Percentiles rank a stretch among this genome's conserved stretches.
phyloP scores from a whole-genome alignment of 2,113 vertebrate genomes.

The Arizona elegans region DNA sequence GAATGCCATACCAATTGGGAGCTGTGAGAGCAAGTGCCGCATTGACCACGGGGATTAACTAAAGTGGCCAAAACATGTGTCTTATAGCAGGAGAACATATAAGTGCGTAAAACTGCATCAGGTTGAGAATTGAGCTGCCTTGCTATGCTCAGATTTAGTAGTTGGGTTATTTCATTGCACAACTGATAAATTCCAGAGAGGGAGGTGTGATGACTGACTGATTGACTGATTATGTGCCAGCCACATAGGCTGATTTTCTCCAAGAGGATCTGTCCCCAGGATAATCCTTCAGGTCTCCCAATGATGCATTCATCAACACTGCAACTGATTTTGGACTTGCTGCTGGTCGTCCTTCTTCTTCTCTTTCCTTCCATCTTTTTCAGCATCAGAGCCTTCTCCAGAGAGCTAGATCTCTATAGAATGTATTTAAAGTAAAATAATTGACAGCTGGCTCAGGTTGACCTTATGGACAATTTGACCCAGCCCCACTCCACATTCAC shows the following conservation, averaged over 20 bases:
- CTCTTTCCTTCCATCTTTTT: not conserved
- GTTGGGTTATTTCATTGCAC: not conserved
- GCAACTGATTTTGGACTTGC: not conserved
- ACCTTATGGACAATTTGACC: not conserved
- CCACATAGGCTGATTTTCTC: not conserved
- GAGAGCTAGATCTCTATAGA: not conserved
- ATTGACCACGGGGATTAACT: not conserved
- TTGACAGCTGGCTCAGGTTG: not conserved
- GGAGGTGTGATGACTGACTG: not conserved
- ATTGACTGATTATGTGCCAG: not conserved
- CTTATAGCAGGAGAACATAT: not conserved
- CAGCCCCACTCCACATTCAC: not conserved
- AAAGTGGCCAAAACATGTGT: not conserved
- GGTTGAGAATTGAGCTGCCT: not conserved
- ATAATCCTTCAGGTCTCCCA: not conserved
- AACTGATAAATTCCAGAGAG: not conserved
- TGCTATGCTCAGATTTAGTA: not conserved
- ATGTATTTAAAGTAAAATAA: not conserved
- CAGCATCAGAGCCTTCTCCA: not conserved
- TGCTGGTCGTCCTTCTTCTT: not conserved
- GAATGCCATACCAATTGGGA: not conserved
- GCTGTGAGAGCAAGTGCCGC: not conserved
- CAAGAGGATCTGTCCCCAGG: not conserved
- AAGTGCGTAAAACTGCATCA: not conserved
- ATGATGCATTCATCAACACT: not conserved